Base-by-base conservation (phyloP, 2,797 vertebrate species). In the Chrosomus eos region DNA sequence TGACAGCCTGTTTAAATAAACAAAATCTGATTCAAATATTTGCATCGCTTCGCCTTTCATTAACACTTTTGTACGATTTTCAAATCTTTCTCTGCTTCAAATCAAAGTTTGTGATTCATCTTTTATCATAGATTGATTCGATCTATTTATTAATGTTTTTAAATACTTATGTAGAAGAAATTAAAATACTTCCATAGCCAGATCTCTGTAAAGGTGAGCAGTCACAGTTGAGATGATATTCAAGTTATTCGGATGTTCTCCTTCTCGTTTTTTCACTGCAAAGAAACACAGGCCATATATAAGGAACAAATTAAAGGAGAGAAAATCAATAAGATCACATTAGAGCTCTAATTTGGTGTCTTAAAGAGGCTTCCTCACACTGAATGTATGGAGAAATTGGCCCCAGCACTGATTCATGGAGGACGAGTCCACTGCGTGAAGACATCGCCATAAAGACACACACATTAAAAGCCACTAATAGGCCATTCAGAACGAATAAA, bases 261-360 rank as follows among this genome's bases (percentile, higher is more conserved):
- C 31, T 28, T 66, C 16, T 75, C 62, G 23, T 28, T 81, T 48
- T 51, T 31, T 53, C 45, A 66, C 45, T 67, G 31, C 72, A 70
- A 48, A 75, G 62, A 83, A 90, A 89, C 89, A 85, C 76, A 76
- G 88, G 38, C 83, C 86, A 94, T 94, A 93, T 93, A 94, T 93
- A 93, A 93, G 90, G 89, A 90, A 90, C 90, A 93, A 93, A 92
- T 93, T 92, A 93, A 93, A 91, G 90, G 86, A 92, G 87, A 82
- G 83, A 86, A 94, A 94, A 95, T 95, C 93, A 88, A 95, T 95
- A 88, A 71, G 1, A n/a, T 67, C 90, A 91, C 92, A 94, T 95
- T 94, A 94, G 91, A 89, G 85, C 88, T 93, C 92, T 93, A 89
- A 93, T 94, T 93, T 91, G 85, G 90, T 93, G 91, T 90, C 90